These are phyloP conservation scores for Okamejei kenojei DNA, from an alignment of 2,797 vertebrate species.

Conservation along the genomic window DNA sequence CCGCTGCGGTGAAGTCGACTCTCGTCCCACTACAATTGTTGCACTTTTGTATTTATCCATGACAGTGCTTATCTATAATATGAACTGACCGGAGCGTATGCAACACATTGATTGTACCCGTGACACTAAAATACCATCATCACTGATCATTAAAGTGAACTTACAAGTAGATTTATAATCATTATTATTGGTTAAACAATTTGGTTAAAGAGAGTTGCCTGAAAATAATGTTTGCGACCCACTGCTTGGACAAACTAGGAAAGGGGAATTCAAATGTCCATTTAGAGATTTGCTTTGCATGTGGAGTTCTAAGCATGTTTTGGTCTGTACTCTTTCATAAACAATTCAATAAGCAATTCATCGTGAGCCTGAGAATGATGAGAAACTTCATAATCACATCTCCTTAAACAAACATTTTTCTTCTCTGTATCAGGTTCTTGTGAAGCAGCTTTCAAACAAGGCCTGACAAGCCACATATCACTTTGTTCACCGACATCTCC, in stretches of 20 bases:
- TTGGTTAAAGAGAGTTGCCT: too few relatives aligned
- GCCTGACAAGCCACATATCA: not conserved
- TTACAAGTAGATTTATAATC: too few relatives aligned
- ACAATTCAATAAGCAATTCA: not conserved
- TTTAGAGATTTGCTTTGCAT: not conserved
- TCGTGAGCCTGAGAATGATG: not conserved
- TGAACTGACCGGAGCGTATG: too few relatives aligned
- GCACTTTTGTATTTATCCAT: too few relatives aligned
- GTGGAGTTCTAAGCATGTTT: not conserved
- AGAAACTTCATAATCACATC: not conserved
- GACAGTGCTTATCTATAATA: too few relatives aligned
- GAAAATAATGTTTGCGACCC: too few relatives aligned
- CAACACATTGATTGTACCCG: too few relatives aligned
- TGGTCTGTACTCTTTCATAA: not conserved
- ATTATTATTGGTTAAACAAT: too few relatives aligned
- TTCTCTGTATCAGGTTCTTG: not conserved
- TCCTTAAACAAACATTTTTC: constrained; percentile 6
- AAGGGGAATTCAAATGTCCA: not conserved
- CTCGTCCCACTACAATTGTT: too few relatives aligned
- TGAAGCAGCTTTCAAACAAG: constrained; percentile 7
- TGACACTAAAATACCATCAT: too few relatives aligned
- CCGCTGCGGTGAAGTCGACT: too few relatives aligned
- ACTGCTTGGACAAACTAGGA: not conserved
- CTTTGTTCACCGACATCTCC: not conserved
- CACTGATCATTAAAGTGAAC: too few relatives aligned